Conservation (phyloP, 2,113 vertebrate genomes). For the Menidia beryllina region DNA sequence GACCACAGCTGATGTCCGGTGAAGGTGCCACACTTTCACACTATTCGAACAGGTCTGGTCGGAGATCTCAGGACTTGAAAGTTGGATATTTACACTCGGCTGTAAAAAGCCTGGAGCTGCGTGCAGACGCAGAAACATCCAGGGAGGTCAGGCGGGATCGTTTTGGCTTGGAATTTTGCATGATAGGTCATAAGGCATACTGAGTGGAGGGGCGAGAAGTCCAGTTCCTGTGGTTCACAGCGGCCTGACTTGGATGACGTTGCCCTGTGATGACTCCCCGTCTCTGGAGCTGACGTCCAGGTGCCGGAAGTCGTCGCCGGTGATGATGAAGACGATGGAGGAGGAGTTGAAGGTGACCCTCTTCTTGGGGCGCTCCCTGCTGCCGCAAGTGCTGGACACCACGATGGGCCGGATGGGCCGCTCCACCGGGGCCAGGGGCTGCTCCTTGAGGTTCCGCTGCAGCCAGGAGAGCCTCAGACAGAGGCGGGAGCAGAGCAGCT, state of each 20-base stretch:
- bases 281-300: slow-evolving; percentile 77
- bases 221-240: slow-evolving; percentile 70
- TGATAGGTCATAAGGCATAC: slow-evolving; percentile 62
- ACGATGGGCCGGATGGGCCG: slow-evolving; percentile 87
- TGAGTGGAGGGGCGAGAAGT: slow-evolving; percentile 24
- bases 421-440: slow-evolving; percentile 71
- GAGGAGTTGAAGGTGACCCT: slow-evolving; percentile 93
- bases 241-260: slow-evolving; percentile 89
- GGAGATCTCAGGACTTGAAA: slow-evolving; percentile 24
- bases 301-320: slow-evolving; percentile 84
- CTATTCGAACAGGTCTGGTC: slow-evolving; percentile 29
- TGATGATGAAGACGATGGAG: slow-evolving; percentile 92
- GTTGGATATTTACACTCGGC: slow-evolving; percentile 34
- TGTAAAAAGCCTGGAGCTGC: slow-evolving; percentile 12
- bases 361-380: slow-evolving; percentile 87
- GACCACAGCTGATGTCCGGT: slow-evolving; percentile 42
- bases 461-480: slow-evolving; percentile 80
- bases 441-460: slow-evolving; percentile 81
- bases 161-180: slow-evolving; percentile 56
- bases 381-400: slow-evolving; percentile 77
- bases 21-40: slow-evolving; percentile 33
- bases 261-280: slow-evolving; percentile 68
- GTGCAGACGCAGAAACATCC: slow-evolving; percentile 27
- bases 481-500: slow-evolving; percentile 86
- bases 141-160: slow-evolving; percentile 48